Base-by-base conservation (phyloP, 2,113 vertebrate species). In the Eurypyga helias region DNA sequence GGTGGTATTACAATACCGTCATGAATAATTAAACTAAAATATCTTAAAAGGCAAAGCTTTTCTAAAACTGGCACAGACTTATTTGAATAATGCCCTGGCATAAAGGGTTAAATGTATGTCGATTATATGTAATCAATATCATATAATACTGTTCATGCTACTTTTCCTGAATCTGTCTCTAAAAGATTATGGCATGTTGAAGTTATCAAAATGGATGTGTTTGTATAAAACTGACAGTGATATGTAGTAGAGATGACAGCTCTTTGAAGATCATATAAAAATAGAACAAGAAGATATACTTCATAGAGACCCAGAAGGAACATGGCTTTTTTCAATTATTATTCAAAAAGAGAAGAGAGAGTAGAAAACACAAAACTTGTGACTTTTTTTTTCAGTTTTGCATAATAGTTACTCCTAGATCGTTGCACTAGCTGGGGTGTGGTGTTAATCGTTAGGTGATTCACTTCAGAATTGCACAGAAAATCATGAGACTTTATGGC, bases 151-250 rank as follows among this genome's bases (percentile, higher is more conserved):
- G 29, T 41, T 96, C 51, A 8, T 54, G 71, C 31, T 25, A 38
- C 51, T 95, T 77, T 85, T 55, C 48, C 26, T 24, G 25, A 60
- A 52, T 41, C 48, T 64, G 51, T 66, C 67, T 85, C 46, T 93
- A 88, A 96, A 88, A 81, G n/a, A 66, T 70, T 71, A 65, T 69
- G 87, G 77, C 94, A 92, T 75, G 45, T 15, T 70, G 75, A 91
- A 71, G 70, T 90, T 45, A 61, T 43, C 55, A 78, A 54, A 76
- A 93, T 20, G 36, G 70, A 52, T 61, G 34, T 93, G 57, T 89
- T 94, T 88, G 90, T 67, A 66, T 51, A 89, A 96, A 92, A 77
- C 46, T 20, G 13, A 71, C 25, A 79, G 61, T 60, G 80, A 88
- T 45, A 64, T 23, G 36, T 26, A 61, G 29, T 29, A 46, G 54